Evolutionary conservation across 2,797 vertebrate genomes (phyloP).

Genomic region (Enteromius fasciolatus): DNA sequence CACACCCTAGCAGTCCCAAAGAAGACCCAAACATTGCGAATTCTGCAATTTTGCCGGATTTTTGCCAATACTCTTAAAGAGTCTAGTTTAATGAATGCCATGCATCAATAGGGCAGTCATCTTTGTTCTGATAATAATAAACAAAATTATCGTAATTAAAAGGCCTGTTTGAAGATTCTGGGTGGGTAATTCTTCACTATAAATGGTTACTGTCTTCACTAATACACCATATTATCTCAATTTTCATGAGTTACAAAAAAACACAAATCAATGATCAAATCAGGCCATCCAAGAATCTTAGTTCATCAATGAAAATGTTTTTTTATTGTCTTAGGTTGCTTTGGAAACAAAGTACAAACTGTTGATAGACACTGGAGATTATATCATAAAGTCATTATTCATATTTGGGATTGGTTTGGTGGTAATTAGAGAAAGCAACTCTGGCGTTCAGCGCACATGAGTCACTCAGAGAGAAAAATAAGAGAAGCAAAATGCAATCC

Average conservation of each 20-base stretch:
- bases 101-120: constrained; percentile 40
- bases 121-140: constrained; percentile 59
- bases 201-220: constrained; percentile 61
- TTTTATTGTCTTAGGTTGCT: constrained; percentile 67
- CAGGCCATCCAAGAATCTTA: not conserved
- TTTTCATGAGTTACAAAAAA: not conserved
- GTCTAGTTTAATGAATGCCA: constrained; percentile 25
- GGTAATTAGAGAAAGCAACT: constrained; percentile 70
- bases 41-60: not conserved
- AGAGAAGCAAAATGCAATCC: constrained; percentile 58
- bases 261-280: not conserved
- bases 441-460: constrained; percentile 64
- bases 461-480: constrained; percentile 69
- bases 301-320: constrained; percentile 56
- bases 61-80: not conserved
- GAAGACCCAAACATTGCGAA: not conserved
- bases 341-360: constrained; percentile 71
- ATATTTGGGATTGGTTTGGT: constrained; percentile 64
- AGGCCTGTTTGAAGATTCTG: constrained; percentile 42
- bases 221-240: constrained; percentile 13
- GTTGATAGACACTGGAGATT: constrained; percentile 71
- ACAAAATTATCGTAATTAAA: constrained; percentile 43
- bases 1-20: not conserved
- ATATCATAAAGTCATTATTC: constrained; percentile 74
- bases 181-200: constrained; percentile 48